Conservation (phyloP, 2,888 invertebrate species). For the Ormyrus pomaceus region DNA sequence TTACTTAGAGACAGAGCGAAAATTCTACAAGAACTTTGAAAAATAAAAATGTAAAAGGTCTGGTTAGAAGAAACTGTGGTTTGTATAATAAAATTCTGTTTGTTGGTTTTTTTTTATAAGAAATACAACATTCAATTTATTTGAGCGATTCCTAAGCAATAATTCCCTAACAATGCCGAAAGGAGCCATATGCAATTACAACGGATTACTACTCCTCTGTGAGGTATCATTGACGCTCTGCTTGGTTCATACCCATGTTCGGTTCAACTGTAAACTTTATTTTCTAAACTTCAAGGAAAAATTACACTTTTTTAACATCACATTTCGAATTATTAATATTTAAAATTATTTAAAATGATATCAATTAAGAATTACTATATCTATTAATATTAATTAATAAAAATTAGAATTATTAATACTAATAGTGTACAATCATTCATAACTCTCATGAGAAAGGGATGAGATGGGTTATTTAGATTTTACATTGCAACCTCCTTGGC, state of each 20-base stretch:
- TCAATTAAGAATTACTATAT: constrained; percentile 70
- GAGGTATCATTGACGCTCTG: constrained; percentile 52
- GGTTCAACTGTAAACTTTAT: constrained; percentile 72
- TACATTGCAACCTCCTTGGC: constrained; percentile 62
- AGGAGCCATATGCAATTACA: constrained; percentile 63
- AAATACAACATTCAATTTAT: constrained; percentile 74
- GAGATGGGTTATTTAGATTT: constrained; percentile 60
- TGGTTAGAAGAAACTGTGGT: constrained; percentile 46
- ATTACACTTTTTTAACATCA: constrained; percentile 73
- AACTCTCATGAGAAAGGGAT: constrained; percentile 65
- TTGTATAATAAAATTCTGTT: constrained; percentile 50
- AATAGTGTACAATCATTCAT: constrained; percentile 75
- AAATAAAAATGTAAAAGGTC: constrained; percentile 16
- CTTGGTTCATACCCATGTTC: constrained; percentile 59
- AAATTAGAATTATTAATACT: constrained; percentile 75
- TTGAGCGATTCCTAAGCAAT: constrained; percentile 73
- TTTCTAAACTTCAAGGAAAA: constrained; percentile 69
- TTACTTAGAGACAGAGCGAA: not conserved
- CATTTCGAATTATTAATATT: constrained; percentile 74
- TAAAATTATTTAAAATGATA: constrained; percentile 66
- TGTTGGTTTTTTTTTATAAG: constrained; percentile 64
- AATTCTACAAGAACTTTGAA: not conserved
- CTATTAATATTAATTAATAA: constrained; percentile 72
- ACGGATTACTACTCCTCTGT: constrained; percentile 56
- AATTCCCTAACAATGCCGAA: constrained; percentile 73